Conservation (phyloP, 1,140 invertebrate species). For the Spodoptera litura region DNA sequence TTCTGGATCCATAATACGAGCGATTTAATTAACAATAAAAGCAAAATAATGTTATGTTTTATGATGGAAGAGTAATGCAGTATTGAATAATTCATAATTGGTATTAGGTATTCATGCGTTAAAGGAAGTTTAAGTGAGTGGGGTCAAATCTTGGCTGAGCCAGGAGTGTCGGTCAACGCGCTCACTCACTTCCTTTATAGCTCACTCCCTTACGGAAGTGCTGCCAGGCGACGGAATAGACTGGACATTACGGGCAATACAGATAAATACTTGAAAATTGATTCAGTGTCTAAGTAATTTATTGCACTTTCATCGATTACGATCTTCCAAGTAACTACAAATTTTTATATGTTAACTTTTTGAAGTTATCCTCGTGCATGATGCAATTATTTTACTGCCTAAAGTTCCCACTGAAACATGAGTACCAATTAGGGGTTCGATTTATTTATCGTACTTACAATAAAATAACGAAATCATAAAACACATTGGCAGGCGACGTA, state of each 20-base stretch:
- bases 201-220: conserved; percentile 73
- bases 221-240: conserved; percentile 57
- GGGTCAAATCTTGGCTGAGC: conserved; percentile 64
- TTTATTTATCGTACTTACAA: neutral
- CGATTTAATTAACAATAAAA: conserved; percentile 76
- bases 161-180: conserved; percentile 54
- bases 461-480: neutral
- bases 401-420: too few relatives aligned
- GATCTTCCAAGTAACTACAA: too few relatives aligned
- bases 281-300: neutral
- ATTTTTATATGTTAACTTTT: too few relatives aligned
- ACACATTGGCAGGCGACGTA: conserved; percentile 37
- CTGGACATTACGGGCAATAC: conserved; percentile 43
- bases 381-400: too few relatives aligned
- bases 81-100: conserved; percentile 40
- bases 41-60: conserved; percentile 54
- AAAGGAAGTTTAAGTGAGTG: conserved; percentile 49
- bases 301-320: too few relatives aligned
- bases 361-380: too few relatives aligned
- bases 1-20: conserved; percentile 63
- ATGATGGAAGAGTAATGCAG: conserved; percentile 45
- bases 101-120: conserved; percentile 34
- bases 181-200: conserved; percentile 69
- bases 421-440: too few relatives aligned
- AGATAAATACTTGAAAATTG: neutral